Conservation (phyloP, 2,888 invertebrate species). For the Drosophila prolongata region DNA sequence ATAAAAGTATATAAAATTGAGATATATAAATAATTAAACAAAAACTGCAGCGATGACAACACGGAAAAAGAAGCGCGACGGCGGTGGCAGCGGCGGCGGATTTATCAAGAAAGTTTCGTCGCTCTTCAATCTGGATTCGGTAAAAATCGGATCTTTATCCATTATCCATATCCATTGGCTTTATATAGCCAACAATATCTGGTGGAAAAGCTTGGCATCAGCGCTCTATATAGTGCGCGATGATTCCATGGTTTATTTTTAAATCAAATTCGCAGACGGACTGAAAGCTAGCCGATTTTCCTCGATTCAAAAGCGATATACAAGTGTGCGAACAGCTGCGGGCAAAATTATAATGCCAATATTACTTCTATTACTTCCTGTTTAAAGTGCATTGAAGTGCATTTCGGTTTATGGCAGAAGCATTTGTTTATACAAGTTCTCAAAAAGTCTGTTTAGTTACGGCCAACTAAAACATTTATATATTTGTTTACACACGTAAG, state of each 20-base stretch:
- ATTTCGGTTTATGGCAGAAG: no score
- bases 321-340: conserved; percentile 27
- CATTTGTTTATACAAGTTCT: not conserved
- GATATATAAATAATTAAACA: conserved; percentile 15
- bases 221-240: conserved; percentile 50
- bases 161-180: conserved; percentile 5
- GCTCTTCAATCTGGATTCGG: conserved; percentile 93
- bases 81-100: conserved; percentile 85
- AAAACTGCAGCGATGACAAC: conserved; percentile 86
- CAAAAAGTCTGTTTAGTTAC: not conserved
- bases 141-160: conserved; percentile 84
- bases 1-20: conserved; percentile 38
- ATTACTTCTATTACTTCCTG: not conserved
- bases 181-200: conserved; percentile 1
- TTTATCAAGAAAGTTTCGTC: conserved; percentile 95
- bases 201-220: conserved; percentile 8
- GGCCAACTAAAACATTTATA: not conserved
- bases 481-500: not conserved
- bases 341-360: conserved; percentile 7
- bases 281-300: conserved; percentile 35
- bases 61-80: conserved; percentile 88
- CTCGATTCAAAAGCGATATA: conserved; percentile 39
- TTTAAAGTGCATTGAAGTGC: no score
- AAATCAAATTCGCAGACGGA: conserved; percentile 57
- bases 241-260: conserved; percentile 82